phyloP scores from a whole-genome alignment of 2,113 vertebrate species.

The Semnornis frantzii region DNA sequence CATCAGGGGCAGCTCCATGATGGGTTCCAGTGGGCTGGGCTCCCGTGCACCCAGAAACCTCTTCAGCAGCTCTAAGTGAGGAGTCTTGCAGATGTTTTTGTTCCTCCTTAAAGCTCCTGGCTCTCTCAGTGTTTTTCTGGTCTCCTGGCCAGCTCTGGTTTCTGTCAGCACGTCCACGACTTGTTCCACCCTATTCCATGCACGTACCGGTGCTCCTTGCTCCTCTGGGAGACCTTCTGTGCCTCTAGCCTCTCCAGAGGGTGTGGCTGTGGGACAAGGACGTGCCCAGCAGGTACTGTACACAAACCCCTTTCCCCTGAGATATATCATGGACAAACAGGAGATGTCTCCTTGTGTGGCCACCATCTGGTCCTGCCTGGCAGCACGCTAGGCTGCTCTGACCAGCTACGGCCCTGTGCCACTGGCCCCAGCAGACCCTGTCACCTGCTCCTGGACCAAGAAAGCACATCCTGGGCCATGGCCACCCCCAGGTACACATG shows the following conservation, averaged over 20 bases:
- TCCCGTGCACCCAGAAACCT: neutral
- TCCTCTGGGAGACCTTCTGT: neutral
- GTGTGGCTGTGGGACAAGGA: neutral
- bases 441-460: rapidly evolving
- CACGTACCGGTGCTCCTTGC: neutral
- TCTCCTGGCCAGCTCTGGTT: neutral
- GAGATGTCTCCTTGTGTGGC: neutral
- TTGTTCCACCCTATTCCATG: neutral
- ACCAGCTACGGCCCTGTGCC: neutral
- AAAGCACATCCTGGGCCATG: rapidly evolving
- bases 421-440: neutral
- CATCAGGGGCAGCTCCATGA: neutral
- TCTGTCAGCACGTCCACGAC: neutral
- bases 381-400: neutral
- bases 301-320: neutral
- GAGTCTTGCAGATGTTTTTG: neutral
- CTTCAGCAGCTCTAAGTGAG: neutral
- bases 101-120: neutral
- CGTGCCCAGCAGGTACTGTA: rapidly evolving
- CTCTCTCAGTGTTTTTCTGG: neutral
- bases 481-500: neutral
- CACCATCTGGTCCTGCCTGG: neutral
- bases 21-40: neutral
- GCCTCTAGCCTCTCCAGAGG: neutral
- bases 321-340: rapidly evolving